A percentile compares a stretch with the other conserved stretches of the same genome.
Conservation (phyloP, 2,797 vertebrate genomes). For the Xyrichtys novacula region DNA sequence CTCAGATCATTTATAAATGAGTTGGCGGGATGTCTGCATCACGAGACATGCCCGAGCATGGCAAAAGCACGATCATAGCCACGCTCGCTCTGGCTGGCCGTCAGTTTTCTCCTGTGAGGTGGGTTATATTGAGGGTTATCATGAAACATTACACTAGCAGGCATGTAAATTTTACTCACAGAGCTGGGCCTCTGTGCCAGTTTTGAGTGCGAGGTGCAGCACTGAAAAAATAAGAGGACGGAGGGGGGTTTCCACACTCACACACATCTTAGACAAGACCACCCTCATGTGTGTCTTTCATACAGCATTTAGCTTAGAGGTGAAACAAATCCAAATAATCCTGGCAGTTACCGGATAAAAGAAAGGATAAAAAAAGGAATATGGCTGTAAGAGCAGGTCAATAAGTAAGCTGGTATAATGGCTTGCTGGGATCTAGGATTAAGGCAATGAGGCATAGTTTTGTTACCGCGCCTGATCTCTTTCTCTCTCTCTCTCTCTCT, state of each 20-base stretch:
- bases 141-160: slow-evolving; percentile 57
- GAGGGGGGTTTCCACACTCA: slow-evolving; percentile 11
- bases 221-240: slow-evolving; percentile 22
- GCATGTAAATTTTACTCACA: slow-evolving; percentile 40
- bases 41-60: slow-evolving; percentile 63
- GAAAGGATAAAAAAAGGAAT: slow-evolving; percentile 21
- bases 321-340: slow-evolving; percentile 34
- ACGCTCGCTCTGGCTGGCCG: slow-evolving; percentile 31
- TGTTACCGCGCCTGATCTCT: slow-evolving; percentile 12
- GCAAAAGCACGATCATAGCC: slow-evolving; percentile 52
- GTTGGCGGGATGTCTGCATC: slow-evolving; percentile 79
- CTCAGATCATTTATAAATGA: slow-evolving; percentile 88
- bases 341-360: slow-evolving; percentile 13
- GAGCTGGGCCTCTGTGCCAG: slow-evolving; percentile 18
- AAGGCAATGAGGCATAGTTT: slow-evolving; percentile 32
- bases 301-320: slow-evolving; percentile 16
- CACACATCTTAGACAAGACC: slow-evolving; percentile 12
- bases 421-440: slow-evolving; percentile 36
- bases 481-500: too few relatives aligned
- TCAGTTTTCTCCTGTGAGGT: slow-evolving; percentile 41
- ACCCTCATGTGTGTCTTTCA: background rate
- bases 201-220: slow-evolving; percentile 34
- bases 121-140: slow-evolving; percentile 55
- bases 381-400: slow-evolving; percentile 31
- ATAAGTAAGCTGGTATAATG: slow-evolving; percentile 17